Conservation (phyloP, 2,797 vertebrate species). For the Centropyge bicolor region DNA sequence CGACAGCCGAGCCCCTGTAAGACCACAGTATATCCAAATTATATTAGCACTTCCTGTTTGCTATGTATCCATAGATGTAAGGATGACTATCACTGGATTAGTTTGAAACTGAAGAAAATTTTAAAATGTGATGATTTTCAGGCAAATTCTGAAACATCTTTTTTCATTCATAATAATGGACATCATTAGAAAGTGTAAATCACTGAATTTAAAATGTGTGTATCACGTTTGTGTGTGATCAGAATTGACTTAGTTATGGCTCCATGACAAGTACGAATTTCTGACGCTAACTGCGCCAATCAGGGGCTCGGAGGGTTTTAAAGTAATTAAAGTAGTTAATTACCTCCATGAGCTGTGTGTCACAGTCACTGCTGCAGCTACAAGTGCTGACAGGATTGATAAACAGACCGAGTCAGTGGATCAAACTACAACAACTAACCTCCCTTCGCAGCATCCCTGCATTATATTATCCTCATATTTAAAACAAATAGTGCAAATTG, state of each 20-base stretch:
- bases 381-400: conserved; percentile 7
- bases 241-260: conserved; percentile 9
- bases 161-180: neutral
- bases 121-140: neutral
- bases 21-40: neutral
- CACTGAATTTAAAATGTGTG: neutral
- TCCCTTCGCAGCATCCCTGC: too few relatives aligned
- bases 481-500: neutral
- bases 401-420: neutral
- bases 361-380: conserved; percentile 1
- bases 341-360: neutral
- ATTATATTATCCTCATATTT: neutral
- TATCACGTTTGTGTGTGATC: neutral
- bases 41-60: neutral
- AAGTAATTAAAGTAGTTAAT: conserved; percentile 1
- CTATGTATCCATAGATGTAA: neutral
- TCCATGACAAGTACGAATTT: neutral
- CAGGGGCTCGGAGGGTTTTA: neutral
- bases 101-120: neutral
- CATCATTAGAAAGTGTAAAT: neutral
- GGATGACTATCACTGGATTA: neutral
- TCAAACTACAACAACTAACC: neutral
- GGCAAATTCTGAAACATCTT: neutral
- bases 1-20: neutral
- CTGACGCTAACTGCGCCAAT: neutral